phyloP scores from a whole-genome alignment of 2,797 vertebrate genomes.

The Esox lucius region DNA sequence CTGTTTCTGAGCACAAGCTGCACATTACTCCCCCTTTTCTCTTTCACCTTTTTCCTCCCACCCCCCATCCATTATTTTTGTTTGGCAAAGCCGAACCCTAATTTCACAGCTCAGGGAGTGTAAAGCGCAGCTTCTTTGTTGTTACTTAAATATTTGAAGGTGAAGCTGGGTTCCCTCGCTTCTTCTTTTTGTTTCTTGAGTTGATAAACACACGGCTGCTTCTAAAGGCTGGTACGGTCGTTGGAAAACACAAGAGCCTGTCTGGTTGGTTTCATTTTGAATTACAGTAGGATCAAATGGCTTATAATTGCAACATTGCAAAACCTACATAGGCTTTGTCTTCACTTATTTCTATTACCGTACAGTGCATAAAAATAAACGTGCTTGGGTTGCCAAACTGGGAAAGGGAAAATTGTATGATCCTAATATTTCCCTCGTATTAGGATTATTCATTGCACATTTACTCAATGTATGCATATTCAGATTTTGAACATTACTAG shows the following conservation, averaged over 20 bases:
- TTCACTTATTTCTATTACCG: neutral
- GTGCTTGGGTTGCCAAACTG: neutral
- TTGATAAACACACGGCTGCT: neutral
- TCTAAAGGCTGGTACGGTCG: neutral
- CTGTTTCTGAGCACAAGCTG: neutral
- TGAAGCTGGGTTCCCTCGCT: neutral
- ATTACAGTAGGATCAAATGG: neutral
- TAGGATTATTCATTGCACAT: neutral
- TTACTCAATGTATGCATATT: neutral
- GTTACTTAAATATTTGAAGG: neutral
- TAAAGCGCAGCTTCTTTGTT: neutral
- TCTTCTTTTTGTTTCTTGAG: neutral
- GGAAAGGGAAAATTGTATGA: too few species aligned
- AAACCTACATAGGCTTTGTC: neutral
- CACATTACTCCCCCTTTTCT: neutral
- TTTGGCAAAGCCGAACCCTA: constrained; percentile 19
- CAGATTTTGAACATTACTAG: too few species aligned
- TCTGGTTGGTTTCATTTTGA: constrained; percentile 7
- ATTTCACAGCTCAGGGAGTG: constrained; percentile 14
- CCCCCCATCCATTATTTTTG: constrained; percentile 5
- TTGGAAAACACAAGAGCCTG: neutral
- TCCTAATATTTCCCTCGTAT: too few species aligned
- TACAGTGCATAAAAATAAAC: neutral
- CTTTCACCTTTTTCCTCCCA: neutral
- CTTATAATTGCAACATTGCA: neutral